Evolutionary conservation across 2,888 invertebrate genomes (phyloP).

Genomic region (Sturmia bella): DNA sequence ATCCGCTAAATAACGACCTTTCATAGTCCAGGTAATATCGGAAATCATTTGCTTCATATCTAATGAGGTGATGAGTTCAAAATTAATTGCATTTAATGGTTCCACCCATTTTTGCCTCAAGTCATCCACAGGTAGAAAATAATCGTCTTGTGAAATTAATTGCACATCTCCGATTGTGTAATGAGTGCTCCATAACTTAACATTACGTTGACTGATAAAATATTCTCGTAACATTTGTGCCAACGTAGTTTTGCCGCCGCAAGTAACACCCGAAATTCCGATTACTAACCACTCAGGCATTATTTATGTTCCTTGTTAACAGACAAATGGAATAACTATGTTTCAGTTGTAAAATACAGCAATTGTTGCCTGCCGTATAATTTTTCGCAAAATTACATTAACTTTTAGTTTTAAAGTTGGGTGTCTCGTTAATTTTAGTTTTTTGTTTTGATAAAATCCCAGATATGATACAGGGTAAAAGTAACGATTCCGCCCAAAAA

Average conservation of each 20-base stretch:
- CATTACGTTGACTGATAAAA: conserved; percentile 76
- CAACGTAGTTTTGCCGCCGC: conserved; percentile 91
- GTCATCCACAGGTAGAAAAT: conserved; percentile 87
- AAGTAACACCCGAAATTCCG: conserved; percentile 91
- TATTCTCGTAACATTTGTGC: conserved; percentile 83
- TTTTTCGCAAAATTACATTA: no score
- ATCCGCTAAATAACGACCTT: conserved; percentile 74
- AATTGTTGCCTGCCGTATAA: not conserved
- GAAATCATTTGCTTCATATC: conserved; percentile 88
- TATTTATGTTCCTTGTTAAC: conserved; percentile 28
- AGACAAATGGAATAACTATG: not conserved
- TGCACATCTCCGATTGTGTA: conserved; percentile 81
- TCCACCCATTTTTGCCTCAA: conserved; percentile 85
- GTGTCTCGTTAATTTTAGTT: conserved; percentile 33
- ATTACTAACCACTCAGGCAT: conserved; percentile 84
- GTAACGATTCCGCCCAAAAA: conserved; percentile 86
- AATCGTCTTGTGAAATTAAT: conserved; percentile 89
- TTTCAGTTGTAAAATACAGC: not conserved
- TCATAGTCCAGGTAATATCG: conserved; percentile 83
- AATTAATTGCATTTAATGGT: conserved; percentile 88
- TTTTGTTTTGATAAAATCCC: conserved; percentile 73
- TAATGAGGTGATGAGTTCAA: conserved; percentile 87
- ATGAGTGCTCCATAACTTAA: conserved; percentile 77
- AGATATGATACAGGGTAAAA: conserved; percentile 85
- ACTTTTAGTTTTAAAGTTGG: not conserved